Base-by-base conservation (phyloP, 2,888 invertebrate genomes). In the Ophonus ardosiacus region DNA sequence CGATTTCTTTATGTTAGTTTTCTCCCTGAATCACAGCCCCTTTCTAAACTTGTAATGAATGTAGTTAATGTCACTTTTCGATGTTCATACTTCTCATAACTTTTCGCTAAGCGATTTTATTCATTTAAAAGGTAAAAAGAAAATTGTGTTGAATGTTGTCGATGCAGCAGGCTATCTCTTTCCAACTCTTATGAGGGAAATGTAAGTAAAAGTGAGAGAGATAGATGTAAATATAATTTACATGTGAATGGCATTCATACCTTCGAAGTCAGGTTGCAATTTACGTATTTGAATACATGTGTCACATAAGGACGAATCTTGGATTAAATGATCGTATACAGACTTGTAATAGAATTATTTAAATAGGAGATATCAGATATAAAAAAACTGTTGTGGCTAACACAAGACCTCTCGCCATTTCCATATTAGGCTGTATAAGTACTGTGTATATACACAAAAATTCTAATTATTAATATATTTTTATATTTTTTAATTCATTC, bases 211-310 rank as follows among this genome's bases (percentile, higher is more conserved):
- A 81, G 31, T 6, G 57, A 71, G 56, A 81, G 8, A 40, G 81
- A 0, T 56, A 68, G 31, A 57, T 56, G 81, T 71, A 81, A 81
- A 81, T 81, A 81, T 81, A 81, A 81, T 81, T 81, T 81, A 81
- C 81, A 81, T 81, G 56, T 81, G 81, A 81, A 81, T 68, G 13
- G 40, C 63, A 81, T 81, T 81, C 81, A 63, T 81, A 65, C 65
- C 81, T 65, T 43, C n/a, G 18, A 81, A 81, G 81, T 81, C 56
- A 10, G 57, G 17, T 17, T 71, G 71, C 68, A 81, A 81, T 81
- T 81, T 71, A 81, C 56, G 71, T 71, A 38, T 81, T 81, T 81
- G 81, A 81, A 81, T 81, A 81, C 81, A 81, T 38, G 81, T 81
- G 71, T 71, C 81, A 81, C 71, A 57, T 68, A 24, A 31, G 31